Base-by-base conservation (phyloP, 2,797 vertebrate species). In the Darevskia mixta region DNA sequence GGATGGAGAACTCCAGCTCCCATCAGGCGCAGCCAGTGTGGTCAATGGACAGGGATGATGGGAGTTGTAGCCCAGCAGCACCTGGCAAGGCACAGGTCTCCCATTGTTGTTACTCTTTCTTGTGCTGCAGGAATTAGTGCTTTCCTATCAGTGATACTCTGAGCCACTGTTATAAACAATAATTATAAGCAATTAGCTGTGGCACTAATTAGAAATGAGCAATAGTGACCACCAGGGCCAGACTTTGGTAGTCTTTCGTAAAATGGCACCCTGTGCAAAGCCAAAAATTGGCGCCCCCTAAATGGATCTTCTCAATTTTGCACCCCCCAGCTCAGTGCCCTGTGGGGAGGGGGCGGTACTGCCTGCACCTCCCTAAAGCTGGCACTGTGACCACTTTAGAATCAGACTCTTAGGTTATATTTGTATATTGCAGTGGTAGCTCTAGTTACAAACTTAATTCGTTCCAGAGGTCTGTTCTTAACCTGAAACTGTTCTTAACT, bases 211-310 rank as follows among this genome's bases (percentile, higher is more conserved):
- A 67, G 43, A 23, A 43, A 18, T 23, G 83, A 88, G 35, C 8
- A 0, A 0, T 83, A 4, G 77, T 87, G 73, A 0, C 49, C 49
- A 13, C 13, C 49, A 55, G 49, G 49, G 13, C 13, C 49, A 15
- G 11, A 55, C 49, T 55, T 55, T 55, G 49, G 49, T 55, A 55
- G 49, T 55, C 13, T 55, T 15, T 55, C 0, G 49, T 55, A 55
- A 55, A 55, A 55, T 15, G 49, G 49, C 13, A 55, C 49, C 49
- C 13, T 55, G 49, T 13, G 49, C 49, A 55, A 55, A 13, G 49
- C 49, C 49, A 55, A 55, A 55, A 55, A 55, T 55, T 55, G 13
- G 49, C 0, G 13, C 49, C 13, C 49, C 49, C 49, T n/a, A 15
- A 55, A 55, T 55, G 49, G 49, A 55, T 55, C 49, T 55, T 55